Evolutionary conservation across 1,140 invertebrate genomes (phyloP).

Genomic region (Antheraea pernyi): DNA sequence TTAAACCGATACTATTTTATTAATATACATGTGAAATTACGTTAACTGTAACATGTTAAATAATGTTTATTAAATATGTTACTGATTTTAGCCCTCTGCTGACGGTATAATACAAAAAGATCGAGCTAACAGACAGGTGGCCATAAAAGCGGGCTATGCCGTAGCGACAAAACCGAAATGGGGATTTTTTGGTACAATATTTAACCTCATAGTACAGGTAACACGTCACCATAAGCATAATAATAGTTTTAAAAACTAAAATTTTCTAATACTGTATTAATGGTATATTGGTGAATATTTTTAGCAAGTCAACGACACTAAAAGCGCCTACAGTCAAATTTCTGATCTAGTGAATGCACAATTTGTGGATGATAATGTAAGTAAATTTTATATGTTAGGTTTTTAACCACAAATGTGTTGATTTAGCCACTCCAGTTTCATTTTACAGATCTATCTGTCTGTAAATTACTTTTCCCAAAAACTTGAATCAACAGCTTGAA

Average conservation of each 20-base stretch:
- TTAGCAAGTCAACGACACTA: constrained; percentile 78
- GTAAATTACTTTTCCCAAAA: no score
- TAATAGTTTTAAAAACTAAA: neutral
- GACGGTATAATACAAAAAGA: constrained; percentile 65
- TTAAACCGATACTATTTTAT: no score
- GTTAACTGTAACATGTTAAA: neutral
- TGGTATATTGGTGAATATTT: constrained; percentile 27
- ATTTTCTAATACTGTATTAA: neutral
- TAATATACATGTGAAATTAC: no score
- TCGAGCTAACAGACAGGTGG: constrained; percentile 46
- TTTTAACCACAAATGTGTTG: no score
- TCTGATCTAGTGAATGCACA: constrained; percentile 67
- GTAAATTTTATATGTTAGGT: constrained; percentile 25
- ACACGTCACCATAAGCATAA: constrained; percentile 2
- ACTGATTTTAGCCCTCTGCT: constrained; percentile 59
- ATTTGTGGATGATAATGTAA: constrained; percentile 69
- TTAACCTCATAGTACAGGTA: constrained; percentile 65
- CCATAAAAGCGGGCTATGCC: constrained; percentile 46
- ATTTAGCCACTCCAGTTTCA: no score
- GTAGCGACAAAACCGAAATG: constrained; percentile 57
- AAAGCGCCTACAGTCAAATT: constrained; percentile 74
- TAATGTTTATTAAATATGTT: neutral
- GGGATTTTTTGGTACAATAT: constrained; percentile 75
- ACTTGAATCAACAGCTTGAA: no score
- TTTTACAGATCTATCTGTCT: no score